Conservation (phyloP, 1,140 invertebrate species). For the Leguminivora glycinivorella region DNA sequence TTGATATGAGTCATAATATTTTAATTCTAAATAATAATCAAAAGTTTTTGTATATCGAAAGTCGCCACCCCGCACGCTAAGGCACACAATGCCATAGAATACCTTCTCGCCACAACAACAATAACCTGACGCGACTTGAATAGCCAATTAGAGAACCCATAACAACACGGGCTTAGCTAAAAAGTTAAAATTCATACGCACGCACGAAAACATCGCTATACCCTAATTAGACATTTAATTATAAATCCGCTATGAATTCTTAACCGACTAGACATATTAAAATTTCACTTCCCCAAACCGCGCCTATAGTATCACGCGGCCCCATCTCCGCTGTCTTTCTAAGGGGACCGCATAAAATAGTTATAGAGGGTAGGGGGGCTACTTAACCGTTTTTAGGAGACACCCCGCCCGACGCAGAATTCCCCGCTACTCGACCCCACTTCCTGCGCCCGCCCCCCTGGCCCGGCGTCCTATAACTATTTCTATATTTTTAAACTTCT, state of each 20-base stretch:
- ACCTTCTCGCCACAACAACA: not conserved
- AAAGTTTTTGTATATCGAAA: too few relatives aligned
- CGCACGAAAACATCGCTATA: constrained; percentile 55
- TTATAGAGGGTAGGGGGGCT: constrained; percentile 75
- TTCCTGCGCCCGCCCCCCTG: constrained; percentile 56
- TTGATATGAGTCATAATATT: too few relatives aligned
- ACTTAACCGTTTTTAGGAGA: constrained; percentile 79
- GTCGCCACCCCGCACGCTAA: not conserved
- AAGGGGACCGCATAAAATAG: constrained; percentile 78
- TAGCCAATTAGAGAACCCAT: constrained; percentile 19
- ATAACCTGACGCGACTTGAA: constrained; percentile 3
- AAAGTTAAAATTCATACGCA: constrained; percentile 51
- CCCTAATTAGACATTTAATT: constrained; percentile 73
- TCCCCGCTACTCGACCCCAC: constrained; percentile 64
- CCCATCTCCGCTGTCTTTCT: constrained; percentile 75
- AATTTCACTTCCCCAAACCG: constrained; percentile 68
- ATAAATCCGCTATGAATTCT: constrained; percentile 75
- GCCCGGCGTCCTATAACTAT: constrained; percentile 61
- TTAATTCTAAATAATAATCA: too few relatives aligned
- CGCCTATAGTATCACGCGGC: constrained; percentile 64
- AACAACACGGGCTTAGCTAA: constrained; percentile 31
- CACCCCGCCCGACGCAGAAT: constrained; percentile 64
- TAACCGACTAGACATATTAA: constrained; percentile 73
- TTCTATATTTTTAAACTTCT: constrained; percentile 76
- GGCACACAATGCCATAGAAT: not conserved